Evolutionary conservation across 35 echinoderm and acorn worm species (phyloP).

Genomic region (Lytechinus variegatus): DNA sequence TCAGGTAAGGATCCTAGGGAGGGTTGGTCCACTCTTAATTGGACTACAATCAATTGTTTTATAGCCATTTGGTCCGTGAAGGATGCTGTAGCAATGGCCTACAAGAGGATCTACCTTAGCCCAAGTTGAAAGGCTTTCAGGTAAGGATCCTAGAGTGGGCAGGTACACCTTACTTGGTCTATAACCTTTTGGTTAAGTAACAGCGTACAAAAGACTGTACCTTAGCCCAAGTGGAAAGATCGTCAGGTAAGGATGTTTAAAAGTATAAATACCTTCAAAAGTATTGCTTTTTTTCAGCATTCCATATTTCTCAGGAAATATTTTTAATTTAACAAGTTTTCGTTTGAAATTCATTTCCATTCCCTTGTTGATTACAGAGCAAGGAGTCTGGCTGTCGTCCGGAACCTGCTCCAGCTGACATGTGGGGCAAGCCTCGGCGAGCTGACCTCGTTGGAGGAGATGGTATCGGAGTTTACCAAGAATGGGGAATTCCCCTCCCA

Average conservation of each 20-base stretch:
- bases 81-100: slow-evolving; percentile 83
- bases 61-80: no score
- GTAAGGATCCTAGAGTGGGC: background rate
- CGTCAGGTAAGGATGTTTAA: slow-evolving; percentile 61
- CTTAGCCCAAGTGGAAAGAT: slow-evolving; percentile 67
- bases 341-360: background rate
- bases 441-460: slow-evolving; percentile 92
- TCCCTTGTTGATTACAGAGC: slow-evolving; percentile 58
- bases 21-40: background rate
- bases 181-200: no score
- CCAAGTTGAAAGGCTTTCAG: slow-evolving; percentile 68
- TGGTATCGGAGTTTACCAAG: slow-evolving; percentile 81
- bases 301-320: no score
- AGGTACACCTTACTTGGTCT: no score
- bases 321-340: background rate
- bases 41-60: no score
- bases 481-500: slow-evolving; percentile 79
- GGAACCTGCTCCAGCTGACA: slow-evolving; percentile 82
- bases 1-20: slow-evolving; percentile 56
- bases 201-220: slow-evolving; percentile 81
- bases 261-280: no score
- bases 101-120: slow-evolving; percentile 80
- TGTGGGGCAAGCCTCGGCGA: slow-evolving; percentile 89
- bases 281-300: no score
- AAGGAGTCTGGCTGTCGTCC: slow-evolving; percentile 72